Evolutionary conservation across 2,888 invertebrate species (phyloP), one percentile per base, ranked within the genome.

Genomic region (Julus scandinavius): DNA sequence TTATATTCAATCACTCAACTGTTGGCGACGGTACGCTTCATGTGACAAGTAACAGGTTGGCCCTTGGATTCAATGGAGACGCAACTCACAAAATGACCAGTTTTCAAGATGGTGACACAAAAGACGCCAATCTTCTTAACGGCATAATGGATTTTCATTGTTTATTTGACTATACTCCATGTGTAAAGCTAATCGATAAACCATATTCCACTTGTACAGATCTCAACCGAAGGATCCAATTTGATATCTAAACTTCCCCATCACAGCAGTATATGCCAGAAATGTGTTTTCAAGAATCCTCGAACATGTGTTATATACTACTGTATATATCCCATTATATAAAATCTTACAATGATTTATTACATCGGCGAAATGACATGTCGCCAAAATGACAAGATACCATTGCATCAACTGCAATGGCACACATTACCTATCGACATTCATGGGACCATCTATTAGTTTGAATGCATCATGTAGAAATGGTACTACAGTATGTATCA

Each of bases 1-100:
- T 72, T 72, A 72, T 72, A 72, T 72, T 72, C 72, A 29, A 72
- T 72, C 72, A 72, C 72, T 72, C 72, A 72, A 29, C 29, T 72
- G 72, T 72, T 29, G 5, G 72, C 72, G 72, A 72, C 38, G 29
- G 11, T 11, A n/a, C 11, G 72, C 9, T 45, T 45, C 45, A 45
- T 29, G 72, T 29, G 72, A 72, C 72, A 72, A 72, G 72, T 72
- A 72, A 72, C 72, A 29, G 72, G 29, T 29, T 29, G 72, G 29
- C 2, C 29, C n/a, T 29, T 72, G 11, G 4, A n/a, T 6, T n/a
- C 63, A 63, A n/a, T 63, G 63, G 63, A n/a, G 9, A 29, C 72
- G n/a, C 72, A 9, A n/a, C n/a, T 63, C 54, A 54, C 54, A 54
- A 54, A 54, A 54, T 54, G 54, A 13, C 17, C 15, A 54, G 54